These are phyloP conservation scores for Gambusia affinis DNA, from an alignment of 2,113 vertebrate species.

Conservation along the genomic window DNA sequence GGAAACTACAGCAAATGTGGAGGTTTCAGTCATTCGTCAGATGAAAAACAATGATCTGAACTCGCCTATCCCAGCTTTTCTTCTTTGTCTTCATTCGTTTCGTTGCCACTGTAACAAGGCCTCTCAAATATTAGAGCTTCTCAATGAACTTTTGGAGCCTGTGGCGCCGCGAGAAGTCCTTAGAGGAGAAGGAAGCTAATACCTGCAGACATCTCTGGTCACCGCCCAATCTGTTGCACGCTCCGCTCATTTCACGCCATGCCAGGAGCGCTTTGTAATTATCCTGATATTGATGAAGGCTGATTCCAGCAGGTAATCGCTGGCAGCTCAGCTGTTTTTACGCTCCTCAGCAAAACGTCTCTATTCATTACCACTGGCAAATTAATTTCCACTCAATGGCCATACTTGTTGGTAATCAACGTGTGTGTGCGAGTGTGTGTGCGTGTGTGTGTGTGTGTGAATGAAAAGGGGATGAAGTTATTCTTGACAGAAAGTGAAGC, in stretches of 20 bases:
- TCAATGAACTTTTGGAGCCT: not conserved
- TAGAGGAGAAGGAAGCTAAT: constrained; percentile 64
- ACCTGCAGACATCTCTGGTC: constrained; percentile 77
- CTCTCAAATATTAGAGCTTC: not conserved
- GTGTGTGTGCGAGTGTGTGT: constrained; percentile 15
- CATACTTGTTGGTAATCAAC: constrained; percentile 60
- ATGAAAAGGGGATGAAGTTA: constrained; percentile 25
- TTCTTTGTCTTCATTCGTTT: too few relatives aligned
- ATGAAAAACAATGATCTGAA: not conserved
- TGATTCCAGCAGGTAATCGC: constrained; percentile 83
- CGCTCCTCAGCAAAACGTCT: constrained; percentile 80
- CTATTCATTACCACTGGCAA: constrained; percentile 78
- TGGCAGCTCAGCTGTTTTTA: constrained; percentile 76
- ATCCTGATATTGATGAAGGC: constrained; percentile 81
- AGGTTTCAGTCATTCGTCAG: not conserved
- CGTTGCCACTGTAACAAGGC: too few relatives aligned
- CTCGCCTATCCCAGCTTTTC: too few relatives aligned
- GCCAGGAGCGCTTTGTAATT: constrained; percentile 83
- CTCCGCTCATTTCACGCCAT: constrained; percentile 79
- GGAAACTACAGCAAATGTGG: not conserved
- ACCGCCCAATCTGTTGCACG: constrained; percentile 67
- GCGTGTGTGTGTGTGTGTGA: constrained; percentile 12
- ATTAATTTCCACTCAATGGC: constrained; percentile 76
- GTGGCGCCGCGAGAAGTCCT: not conserved
- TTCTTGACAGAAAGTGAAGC: constrained; percentile 26